Evolutionary conservation across 2,797 vertebrate species (phyloP), one percentile per base, ranked within the genome.

Genomic region (Taenioides sp.): DNA sequence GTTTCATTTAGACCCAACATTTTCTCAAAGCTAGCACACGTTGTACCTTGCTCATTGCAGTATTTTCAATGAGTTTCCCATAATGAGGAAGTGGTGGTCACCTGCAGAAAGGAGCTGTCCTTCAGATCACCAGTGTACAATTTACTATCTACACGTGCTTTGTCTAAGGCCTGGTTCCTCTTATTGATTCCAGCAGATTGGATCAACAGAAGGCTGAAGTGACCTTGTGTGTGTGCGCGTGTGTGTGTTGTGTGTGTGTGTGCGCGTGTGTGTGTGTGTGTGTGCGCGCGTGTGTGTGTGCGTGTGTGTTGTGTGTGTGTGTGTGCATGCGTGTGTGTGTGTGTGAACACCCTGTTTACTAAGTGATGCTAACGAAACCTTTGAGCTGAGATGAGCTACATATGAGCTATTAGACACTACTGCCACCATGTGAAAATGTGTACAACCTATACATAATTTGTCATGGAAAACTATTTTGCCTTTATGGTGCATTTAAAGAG

Each of bases 131-230:
- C 72, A 5, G 71, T 14, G 23, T 74, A 63, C 64, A 23, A 58
- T 72, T 40, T 75, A 57, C 65, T 27, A 62, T 58, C 59, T 43
- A 1, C 22, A 11, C 27, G 67, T 58, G 27, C 55, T 63, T 75
- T 77, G 60, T 75, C 77, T 70, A 37, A 57, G 54, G 67, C 58
- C 65, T 71, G 75, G 69, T 87, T 79, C 73, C 70, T 72, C 23
- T 12, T 83, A 87, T 90, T 84, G 88, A 90, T 87, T 90, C 72
- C 62, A 64, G 7, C 57, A 70, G 76, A 84, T 85, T 78, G 71
- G 81, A 79, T 85, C 67, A 80, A 79, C 79, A 27, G 43, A 43
- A 64, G 74, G 77, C 70, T 37, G 76, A 40, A 65, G 40, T 73
- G 47, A 84, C 85, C 84, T 84, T 90, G 81, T 68, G 65, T 64